phyloP scores from a whole-genome alignment of 1,140 invertebrate genomes.

The Mesaphorura yosii region DNA sequence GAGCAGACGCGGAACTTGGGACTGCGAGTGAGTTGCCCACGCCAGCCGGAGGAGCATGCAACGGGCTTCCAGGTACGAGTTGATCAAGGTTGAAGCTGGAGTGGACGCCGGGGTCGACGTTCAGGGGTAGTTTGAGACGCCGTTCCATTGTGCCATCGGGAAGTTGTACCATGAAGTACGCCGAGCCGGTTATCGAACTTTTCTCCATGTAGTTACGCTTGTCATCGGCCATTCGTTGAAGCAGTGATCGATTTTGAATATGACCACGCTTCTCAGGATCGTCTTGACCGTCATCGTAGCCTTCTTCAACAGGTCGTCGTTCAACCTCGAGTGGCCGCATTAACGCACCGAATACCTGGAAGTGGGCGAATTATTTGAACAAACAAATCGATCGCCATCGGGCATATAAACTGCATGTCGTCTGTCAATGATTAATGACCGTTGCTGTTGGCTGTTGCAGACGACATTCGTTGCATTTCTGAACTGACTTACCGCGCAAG shows the following conservation, averaged over 20 bases:
- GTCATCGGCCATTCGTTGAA: constrained; percentile 83
- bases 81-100: constrained; percentile 73
- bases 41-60: constrained; percentile 63
- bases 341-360: constrained; percentile 70
- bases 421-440: too few species aligned
- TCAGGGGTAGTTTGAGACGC: constrained; percentile 64
- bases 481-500: constrained; percentile 62
- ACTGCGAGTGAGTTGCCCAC: constrained; percentile 38
- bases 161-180: constrained; percentile 75
- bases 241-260: constrained; percentile 33
- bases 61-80: constrained; percentile 44
- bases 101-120: constrained; percentile 84
- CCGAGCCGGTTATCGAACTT: constrained; percentile 65
- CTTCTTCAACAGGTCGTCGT: constrained; percentile 50
- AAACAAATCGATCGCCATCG: too few species aligned
- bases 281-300: constrained; percentile 30
- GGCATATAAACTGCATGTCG: too few species aligned
- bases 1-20: too few species aligned
- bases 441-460: too few species aligned
- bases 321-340: constrained; percentile 82
- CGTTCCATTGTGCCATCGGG: constrained; percentile 80
- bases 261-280: constrained; percentile 13
- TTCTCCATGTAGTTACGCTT: constrained; percentile 76
- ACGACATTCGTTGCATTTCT: constrained; percentile 4
- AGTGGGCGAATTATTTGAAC: too few species aligned